Percentiles rank a stretch among this genome's conserved stretches.
Evolutionary conservation across 2,113 vertebrate species (phyloP).

Genomic region (Pangasianodon gigas): DNA sequence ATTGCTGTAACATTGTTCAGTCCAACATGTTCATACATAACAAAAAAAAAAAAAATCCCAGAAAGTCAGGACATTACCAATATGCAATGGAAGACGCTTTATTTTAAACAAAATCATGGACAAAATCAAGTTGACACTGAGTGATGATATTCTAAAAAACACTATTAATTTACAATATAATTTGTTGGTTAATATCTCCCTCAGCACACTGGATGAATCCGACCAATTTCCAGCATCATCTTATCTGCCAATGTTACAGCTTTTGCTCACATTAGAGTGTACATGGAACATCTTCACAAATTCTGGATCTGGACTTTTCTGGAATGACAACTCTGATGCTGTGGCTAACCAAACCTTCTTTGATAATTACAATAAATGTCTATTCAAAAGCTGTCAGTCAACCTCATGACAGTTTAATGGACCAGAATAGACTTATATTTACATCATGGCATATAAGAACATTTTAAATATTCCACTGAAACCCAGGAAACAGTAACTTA

Average conservation of each 20-base stretch:
- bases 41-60: not conserved
- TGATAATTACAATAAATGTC: constrained; percentile 4
- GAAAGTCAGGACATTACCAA: not conserved
- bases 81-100: too few relatives aligned
- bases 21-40: not conserved
- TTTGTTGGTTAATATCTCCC: not conserved
- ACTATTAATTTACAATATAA: not conserved
- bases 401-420: not conserved
- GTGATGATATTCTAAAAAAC: not conserved
- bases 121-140: not conserved
- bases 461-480: not conserved
- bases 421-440: not conserved
- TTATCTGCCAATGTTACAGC: not conserved
- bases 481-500: not conserved
- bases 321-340: too few relatives aligned
- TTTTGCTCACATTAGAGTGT: not conserved
- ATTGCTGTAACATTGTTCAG: not conserved
- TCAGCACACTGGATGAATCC: not conserved
- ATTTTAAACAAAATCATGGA: not conserved
- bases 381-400: constrained; percentile 6
- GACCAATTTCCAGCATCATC: not conserved
- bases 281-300: not conserved
- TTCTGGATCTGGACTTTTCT: not conserved
- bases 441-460: not conserved
- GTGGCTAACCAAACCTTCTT: not conserved